Conservation (phyloP, 2,888 invertebrate genomes). For the Synanthedon formicaeformis region DNA sequence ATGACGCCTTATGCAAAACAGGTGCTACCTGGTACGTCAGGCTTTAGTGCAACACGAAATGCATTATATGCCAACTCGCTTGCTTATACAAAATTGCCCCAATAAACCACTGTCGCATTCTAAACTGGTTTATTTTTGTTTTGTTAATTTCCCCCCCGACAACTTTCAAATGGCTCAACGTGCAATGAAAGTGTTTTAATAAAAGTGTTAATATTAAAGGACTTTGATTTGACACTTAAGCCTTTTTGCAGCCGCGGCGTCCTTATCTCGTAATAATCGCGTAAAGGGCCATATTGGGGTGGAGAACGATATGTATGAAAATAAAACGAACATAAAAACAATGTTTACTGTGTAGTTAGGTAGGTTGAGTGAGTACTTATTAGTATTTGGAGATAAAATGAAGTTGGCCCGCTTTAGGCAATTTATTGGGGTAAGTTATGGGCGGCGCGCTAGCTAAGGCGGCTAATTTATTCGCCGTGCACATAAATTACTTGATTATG, state of each 20-base stretch:
- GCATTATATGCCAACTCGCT: slow-evolving; percentile 21
- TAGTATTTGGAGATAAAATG: slow-evolving; percentile 70
- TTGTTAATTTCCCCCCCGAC: neutral
- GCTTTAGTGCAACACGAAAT: slow-evolving; percentile 26
- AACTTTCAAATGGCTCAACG: neutral
- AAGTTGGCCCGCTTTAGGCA: slow-evolving; percentile 68
- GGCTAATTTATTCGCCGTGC: slow-evolving; percentile 71
- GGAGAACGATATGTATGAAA: slow-evolving; percentile 34
- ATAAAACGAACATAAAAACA: slow-evolving; percentile 46
- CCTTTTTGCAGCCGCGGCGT: slow-evolving; percentile 20
- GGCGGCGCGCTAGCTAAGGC: slow-evolving; percentile 63
- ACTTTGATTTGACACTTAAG: slow-evolving; percentile 16
- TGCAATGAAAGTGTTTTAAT: neutral
- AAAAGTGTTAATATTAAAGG: neutral
- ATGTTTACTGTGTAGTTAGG: slow-evolving; percentile 18
- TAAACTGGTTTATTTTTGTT: neutral
- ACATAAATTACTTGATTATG: slow-evolving; percentile 72
- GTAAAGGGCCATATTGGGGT: slow-evolving; percentile 48
- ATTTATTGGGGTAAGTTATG: slow-evolving; percentile 71
- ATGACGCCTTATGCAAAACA: slow-evolving; percentile 70
- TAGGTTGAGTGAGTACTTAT: slow-evolving; percentile 60
- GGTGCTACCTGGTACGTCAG: slow-evolving; percentile 66
- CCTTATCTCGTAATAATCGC: slow-evolving; percentile 48
- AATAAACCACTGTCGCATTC: neutral
- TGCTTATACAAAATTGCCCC: neutral